Conservation (phyloP, 2,888 invertebrate genomes). For the Spilosoma lubricipeda region DNA sequence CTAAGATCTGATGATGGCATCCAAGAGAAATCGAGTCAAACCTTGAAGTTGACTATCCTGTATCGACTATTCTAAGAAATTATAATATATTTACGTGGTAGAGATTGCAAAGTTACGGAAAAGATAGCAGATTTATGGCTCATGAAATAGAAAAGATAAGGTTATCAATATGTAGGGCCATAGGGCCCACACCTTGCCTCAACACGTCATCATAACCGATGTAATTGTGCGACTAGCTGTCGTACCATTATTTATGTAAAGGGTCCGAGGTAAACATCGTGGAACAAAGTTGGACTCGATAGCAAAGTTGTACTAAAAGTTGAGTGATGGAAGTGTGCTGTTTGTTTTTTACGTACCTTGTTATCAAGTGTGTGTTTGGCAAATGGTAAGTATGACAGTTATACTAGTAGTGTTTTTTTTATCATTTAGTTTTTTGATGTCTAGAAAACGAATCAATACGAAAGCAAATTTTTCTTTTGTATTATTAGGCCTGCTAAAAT, state of each 20-base stretch:
- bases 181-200: constrained; percentile 7
- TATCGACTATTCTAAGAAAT: constrained; percentile 16
- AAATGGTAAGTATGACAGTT: neutral
- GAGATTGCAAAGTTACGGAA: constrained; percentile 36
- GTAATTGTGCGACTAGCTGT: constrained; percentile 17
- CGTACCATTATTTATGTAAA: constrained; percentile 17
- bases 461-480: too few species aligned
- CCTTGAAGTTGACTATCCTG: constrained; percentile 33
- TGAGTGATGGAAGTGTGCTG: constrained; percentile 2
- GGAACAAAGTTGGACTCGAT: constrained; percentile 2
- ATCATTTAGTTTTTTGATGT: neutral
- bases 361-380: neutral
- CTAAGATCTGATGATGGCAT: too few species aligned
- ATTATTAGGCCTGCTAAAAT: too few species aligned
- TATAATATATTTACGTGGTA: constrained; percentile 42
- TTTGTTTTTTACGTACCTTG: constrained; percentile 8
- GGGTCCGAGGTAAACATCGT: constrained; percentile 5
- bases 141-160: constrained; percentile 40
- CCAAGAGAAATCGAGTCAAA: too few species aligned
- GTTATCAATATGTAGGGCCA: constrained; percentile 37
- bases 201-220: constrained; percentile 17
- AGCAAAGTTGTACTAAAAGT: constrained; percentile 1
- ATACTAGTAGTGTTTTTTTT: neutral
- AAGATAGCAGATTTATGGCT: constrained; percentile 40
- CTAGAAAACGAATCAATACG: too few species aligned